Evolutionary conservation across 2,113 vertebrate genomes (phyloP).

Genomic region (Muscicapa adusta): DNA sequence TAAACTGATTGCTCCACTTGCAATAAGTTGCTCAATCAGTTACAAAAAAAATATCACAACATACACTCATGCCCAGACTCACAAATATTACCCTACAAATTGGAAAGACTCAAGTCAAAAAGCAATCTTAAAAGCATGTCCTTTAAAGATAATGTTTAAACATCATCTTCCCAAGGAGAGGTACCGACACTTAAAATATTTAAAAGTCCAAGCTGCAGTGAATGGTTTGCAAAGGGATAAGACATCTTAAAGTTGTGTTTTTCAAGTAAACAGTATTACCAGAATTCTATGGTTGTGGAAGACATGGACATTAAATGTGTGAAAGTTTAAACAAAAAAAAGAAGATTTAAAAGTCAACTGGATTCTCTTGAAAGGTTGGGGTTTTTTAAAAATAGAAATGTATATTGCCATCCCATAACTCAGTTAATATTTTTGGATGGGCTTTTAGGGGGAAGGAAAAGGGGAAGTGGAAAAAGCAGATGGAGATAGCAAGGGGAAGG

Average conservation of each 20-base stretch:
- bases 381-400: background rate
- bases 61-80: background rate
- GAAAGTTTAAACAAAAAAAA: background rate
- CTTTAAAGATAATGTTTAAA: background rate
- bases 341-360: constrained; percentile 67
- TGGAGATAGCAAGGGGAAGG: background rate
- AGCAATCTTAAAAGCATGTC: background rate
- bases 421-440: background rate
- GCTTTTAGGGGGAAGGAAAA: background rate
- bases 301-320: background rate
- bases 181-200: background rate
- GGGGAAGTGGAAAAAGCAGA: rapidly evolving
- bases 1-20: background rate
- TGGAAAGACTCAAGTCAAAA: background rate
- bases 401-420: background rate
- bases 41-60: background rate
- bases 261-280: constrained; percentile 34
- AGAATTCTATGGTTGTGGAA: constrained; percentile 20
- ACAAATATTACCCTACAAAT: background rate
- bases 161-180: background rate
- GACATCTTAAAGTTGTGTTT: constrained; percentile 28
- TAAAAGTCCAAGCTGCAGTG: background rate
- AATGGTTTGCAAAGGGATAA: constrained; percentile 54
- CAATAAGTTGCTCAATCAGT: background rate
- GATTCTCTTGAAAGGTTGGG: background rate